These are phyloP conservation scores for Athrips mouffetella DNA, from an alignment of 2,888 invertebrate genomes.

Conservation along the genomic window DNA sequence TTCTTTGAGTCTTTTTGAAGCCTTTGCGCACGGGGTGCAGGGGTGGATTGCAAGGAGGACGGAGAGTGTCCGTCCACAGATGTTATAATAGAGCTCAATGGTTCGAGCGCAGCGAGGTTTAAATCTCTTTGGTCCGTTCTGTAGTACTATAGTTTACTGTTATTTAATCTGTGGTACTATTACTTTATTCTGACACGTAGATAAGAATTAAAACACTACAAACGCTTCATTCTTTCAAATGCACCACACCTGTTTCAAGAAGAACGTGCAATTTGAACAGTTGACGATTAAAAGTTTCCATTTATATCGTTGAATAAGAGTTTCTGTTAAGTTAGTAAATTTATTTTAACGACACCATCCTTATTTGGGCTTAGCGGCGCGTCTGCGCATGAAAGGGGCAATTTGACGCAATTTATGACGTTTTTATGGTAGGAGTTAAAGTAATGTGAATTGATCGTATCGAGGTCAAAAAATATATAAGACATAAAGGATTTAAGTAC, in stretches of 20 bases:
- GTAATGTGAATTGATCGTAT: neutral
- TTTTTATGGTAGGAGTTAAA: neutral
- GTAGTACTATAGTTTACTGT: too few species aligned
- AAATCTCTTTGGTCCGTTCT: too few species aligned
- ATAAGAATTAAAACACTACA: neutral
- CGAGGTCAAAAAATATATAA: too few species aligned
- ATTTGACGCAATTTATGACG: constrained; percentile 10
- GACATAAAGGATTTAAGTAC: too few species aligned
- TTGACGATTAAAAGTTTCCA: constrained; percentile 21
- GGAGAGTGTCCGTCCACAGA: too few species aligned
- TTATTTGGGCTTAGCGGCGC: constrained; percentile 3
- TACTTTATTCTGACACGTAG: too few species aligned
- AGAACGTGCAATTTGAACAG: constrained; percentile 12
- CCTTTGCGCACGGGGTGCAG: too few species aligned
- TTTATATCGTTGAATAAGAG: constrained; percentile 22
- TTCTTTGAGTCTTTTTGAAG: too few species aligned
- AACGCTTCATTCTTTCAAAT: neutral
- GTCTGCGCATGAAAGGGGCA: neutral
- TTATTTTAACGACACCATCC: constrained; percentile 26
- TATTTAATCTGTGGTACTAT: too few species aligned
- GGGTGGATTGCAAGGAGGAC: too few species aligned
- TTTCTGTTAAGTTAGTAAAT: constrained; percentile 29
- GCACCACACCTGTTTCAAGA: neutral
- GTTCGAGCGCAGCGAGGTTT: too few species aligned
- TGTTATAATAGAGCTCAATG: too few species aligned